phyloP scores from a whole-genome alignment of 2,888 invertebrate species.

The Meta bourneti region DNA sequence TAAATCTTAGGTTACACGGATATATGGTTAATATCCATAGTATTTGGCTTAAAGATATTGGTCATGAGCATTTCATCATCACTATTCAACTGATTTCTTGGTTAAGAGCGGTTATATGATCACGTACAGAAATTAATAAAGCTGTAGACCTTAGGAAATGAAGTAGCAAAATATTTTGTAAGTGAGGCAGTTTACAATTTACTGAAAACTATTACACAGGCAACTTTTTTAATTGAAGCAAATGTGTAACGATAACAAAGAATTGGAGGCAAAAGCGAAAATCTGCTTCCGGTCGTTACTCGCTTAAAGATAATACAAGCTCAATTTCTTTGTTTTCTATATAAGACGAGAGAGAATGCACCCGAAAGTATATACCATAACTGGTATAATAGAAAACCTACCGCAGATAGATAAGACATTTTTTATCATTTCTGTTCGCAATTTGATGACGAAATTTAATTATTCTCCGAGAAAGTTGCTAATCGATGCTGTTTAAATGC shows the following conservation, averaged over 20 bases:
- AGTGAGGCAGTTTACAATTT: neutral
- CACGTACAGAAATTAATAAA: neutral
- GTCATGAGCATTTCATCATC: too few species aligned
- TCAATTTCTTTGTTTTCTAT: slow-evolving; percentile 38
- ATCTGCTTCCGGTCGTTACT: slow-evolving; percentile 12
- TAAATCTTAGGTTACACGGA: too few species aligned
- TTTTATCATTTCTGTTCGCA: slow-evolving; percentile 21
- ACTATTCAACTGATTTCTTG: too few species aligned
- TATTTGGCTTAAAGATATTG: too few species aligned
- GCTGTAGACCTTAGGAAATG: neutral
- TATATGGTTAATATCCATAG: too few species aligned
- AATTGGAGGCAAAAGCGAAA: slow-evolving; percentile 18
- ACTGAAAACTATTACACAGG: neutral
- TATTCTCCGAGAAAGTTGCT: slow-evolving; percentile 21
- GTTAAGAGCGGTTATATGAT: too few species aligned
- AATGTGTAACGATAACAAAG: slow-evolving; percentile 40
- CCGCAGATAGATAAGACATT: slow-evolving; percentile 55
- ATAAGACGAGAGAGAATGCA: slow-evolving; percentile 3
- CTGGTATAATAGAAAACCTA: slow-evolving; percentile 31
- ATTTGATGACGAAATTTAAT: slow-evolving; percentile 52
- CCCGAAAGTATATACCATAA: slow-evolving; percentile 10
- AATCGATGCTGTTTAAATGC: slow-evolving; percentile 33
- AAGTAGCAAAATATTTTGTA: neutral
- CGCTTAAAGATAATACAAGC: slow-evolving; percentile 37
- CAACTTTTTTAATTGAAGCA: slow-evolving; percentile 11